Conservation (phyloP, 1,140 invertebrate genomes). For the Battus philenor region DNA sequence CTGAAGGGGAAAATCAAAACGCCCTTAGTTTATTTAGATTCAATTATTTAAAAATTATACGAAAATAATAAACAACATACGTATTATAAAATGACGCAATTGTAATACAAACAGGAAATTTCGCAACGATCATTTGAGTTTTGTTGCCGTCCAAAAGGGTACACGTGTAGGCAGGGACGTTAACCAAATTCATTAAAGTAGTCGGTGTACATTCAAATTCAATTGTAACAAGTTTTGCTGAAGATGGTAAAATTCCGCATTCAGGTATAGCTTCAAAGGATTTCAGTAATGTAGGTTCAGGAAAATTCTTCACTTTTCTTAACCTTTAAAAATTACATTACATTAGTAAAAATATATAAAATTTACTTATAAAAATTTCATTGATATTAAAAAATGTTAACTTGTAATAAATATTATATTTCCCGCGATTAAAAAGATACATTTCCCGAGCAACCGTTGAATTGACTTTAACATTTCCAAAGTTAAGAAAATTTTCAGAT, state of each 20-base stretch:
- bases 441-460: slow-evolving; percentile 49
- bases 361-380: background rate
- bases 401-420: slow-evolving; percentile 67
- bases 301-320: slow-evolving; percentile 65
- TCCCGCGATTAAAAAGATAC: slow-evolving; percentile 59
- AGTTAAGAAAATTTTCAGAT: slow-evolving; percentile 50
- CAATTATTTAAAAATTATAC: slow-evolving; percentile 2
- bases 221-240: slow-evolving; percentile 40
- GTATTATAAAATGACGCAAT: slow-evolving; percentile 69
- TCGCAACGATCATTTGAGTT: slow-evolving; percentile 63
- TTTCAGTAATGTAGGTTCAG: slow-evolving; percentile 48
- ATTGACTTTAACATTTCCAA: slow-evolving; percentile 67
- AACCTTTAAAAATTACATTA: slow-evolving; percentile 32
- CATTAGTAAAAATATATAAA: slow-evolving; percentile 5
- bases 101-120: slow-evolving; percentile 59
- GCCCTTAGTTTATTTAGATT: no score
- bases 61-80: slow-evolving; percentile 31
- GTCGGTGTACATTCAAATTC: slow-evolving; percentile 62
- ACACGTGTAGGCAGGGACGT: slow-evolving; percentile 57
- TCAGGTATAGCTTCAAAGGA: slow-evolving; percentile 50
- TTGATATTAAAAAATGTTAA: slow-evolving; percentile 24
- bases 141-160: slow-evolving; percentile 58
- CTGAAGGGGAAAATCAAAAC: slow-evolving; percentile 36
- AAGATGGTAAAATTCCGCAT: slow-evolving; percentile 45
- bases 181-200: slow-evolving; percentile 50